These are phyloP conservation scores for Nansenia antarctica DNA, from an alignment of 2,113 vertebrate species.

Conservation along the genomic window DNA sequence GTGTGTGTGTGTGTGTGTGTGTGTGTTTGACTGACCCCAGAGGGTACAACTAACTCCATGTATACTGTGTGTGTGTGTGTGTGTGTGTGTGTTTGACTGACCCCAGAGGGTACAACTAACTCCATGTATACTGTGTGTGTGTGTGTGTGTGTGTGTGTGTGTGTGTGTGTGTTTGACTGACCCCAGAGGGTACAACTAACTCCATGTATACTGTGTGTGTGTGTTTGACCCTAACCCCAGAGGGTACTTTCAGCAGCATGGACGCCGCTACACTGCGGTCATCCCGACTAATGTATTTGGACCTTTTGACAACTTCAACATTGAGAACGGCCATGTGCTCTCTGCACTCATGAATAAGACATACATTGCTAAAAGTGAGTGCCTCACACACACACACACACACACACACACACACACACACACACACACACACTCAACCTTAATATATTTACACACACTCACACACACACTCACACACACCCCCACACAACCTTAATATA, in stretches of 20 bases:
- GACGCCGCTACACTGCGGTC: constrained; percentile 81
- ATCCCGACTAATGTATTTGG: constrained; percentile 91
- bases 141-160: constrained; percentile 8
- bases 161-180: constrained; percentile 5
- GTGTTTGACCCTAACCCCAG: constrained; percentile 14
- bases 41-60: too few relatives aligned
- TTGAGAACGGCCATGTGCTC: constrained; percentile 85
- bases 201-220: too few relatives aligned
- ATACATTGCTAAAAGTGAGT: constrained; percentile 84
- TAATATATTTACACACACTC: too few relatives aligned
- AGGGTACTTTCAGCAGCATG: constrained; percentile 73
- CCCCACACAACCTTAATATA: too few relatives aligned
- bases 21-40: not conserved
- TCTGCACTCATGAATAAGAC: constrained; percentile 89
- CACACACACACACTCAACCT: not conserved
- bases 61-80: not conserved
- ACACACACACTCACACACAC: not conserved
- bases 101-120: not conserved
- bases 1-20: not conserved
- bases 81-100: not conserved
- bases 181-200: constrained; percentile 44
- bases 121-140: not conserved
- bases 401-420: not conserved
- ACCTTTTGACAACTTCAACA: constrained; percentile 87
- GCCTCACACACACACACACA: not conserved